Evolutionary conservation across 2,113 vertebrate genomes (phyloP), one percentile per base, ranked within the genome.

Genomic region (Pampusana beccarii): DNA sequence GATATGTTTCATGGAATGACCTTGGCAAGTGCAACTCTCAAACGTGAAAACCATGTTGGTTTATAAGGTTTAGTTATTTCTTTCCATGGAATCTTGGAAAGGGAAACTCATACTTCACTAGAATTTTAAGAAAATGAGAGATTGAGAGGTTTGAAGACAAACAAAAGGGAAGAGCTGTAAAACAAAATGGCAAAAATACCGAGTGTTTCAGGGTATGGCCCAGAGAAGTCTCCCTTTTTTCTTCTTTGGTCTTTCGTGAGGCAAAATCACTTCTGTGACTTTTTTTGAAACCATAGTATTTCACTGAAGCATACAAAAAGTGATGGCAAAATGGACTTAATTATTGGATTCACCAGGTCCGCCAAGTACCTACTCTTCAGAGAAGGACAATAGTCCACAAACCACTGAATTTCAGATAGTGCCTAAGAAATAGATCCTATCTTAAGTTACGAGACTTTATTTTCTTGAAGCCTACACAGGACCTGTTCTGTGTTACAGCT

Each of bases 121-220:
- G 11, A 25, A 33, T 72, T 75, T 54, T 48, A 56, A 80, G 18
- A 24, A 24, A 73, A 31, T n/a, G 34, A 26, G 34, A 48, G 10
- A 26, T 2, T 23, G 15, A 86, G 51, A 40, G 5, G 5, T 26
- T 24, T 71, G 7, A 71, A n/a, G 71, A 48, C 6, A 58, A 38
- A 65, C 5, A 25, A 13, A 57, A 71, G 10, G 3, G 21, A 61
- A 42, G 4, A 13, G 5, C 29, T 87, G 8, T 25, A 21, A 88
- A 50, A 44, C 0, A 0, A 9, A 38, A 13, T 9, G 12, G 21
- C 12, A 93, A 67, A 89, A 79, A 20, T 13, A 8, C 4, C 38
- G 36, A 23, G 2, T 33, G 1, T 56, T 79, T 80, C 9, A 28
- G 31, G 10, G 0, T 28, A 11, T 3, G 29, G 4, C 1, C 2